These are phyloP conservation scores for Scaeva pyrastri DNA, from an alignment of 2,888 invertebrate genomes.

Conservation along the genomic window DNA sequence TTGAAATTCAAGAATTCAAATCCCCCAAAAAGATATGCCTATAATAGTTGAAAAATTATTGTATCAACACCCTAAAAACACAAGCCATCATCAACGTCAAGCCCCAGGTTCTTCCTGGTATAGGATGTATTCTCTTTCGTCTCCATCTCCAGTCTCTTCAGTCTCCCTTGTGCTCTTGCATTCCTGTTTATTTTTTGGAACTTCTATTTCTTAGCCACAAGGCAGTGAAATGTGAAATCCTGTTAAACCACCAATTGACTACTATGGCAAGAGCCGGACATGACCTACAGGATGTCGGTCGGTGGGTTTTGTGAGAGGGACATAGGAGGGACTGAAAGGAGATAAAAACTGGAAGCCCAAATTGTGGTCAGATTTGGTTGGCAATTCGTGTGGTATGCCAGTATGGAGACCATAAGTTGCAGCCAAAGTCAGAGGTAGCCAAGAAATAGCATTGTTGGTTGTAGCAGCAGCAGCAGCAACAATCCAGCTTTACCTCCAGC, in stretches of 20 bases:
- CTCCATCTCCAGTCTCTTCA: too few relatives aligned
- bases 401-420: slow-evolving; percentile 70
- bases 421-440: slow-evolving; percentile 48
- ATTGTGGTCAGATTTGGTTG: slow-evolving; percentile 72
- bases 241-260: slow-evolving; percentile 74
- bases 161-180: not conserved
- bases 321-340: slow-evolving; percentile 32
- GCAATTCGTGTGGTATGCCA: slow-evolving; percentile 68
- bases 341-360: slow-evolving; percentile 45
- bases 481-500: too few relatives aligned
- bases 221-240: slow-evolving; percentile 67
- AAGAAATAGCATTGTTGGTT: slow-evolving; percentile 47
- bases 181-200: slow-evolving; percentile 16
- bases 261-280: slow-evolving; percentile 59
- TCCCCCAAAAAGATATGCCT: slow-evolving; percentile 25
- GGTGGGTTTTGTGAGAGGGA: slow-evolving; percentile 20
- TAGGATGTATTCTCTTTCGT: not conserved
- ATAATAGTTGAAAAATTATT: slow-evolving; percentile 31
- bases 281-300: slow-evolving; percentile 61
- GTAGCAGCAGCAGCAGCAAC: too few relatives aligned
- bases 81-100: slow-evolving; percentile 45
- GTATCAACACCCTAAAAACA: slow-evolving; percentile 41
- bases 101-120: not conserved
- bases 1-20: slow-evolving; percentile 40
- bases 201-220: slow-evolving; percentile 59